These are phyloP conservation scores for Colistium nudipinnis DNA, from an alignment of 2,113 vertebrate species.

Conservation along the genomic window DNA sequence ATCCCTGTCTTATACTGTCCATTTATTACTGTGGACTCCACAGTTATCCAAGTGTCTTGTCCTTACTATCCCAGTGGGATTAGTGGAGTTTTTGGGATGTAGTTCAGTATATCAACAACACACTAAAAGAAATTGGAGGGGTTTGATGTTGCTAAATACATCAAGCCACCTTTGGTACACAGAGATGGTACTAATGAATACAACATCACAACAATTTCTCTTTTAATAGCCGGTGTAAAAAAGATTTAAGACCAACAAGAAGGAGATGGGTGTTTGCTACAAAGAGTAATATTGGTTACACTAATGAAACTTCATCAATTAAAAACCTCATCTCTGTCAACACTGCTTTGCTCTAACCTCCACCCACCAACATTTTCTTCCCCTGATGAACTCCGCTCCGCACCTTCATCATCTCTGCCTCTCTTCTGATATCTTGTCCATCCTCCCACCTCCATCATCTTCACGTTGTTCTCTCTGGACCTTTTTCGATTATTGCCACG, in stretches of 20 bases:
- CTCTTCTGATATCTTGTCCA: slow-evolving; percentile 5
- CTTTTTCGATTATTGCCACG: slow-evolving; percentile 41
- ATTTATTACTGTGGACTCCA: slow-evolving; percentile 3
- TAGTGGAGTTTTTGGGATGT: neutral
- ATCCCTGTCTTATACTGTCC: slow-evolving; percentile 8
- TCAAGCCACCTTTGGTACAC: neutral
- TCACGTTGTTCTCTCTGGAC: slow-evolving; percentile 41
- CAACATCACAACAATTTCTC: neutral
- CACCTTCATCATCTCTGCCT: slow-evolving; percentile 31
- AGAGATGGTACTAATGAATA: neutral
- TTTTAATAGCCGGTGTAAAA: neutral
- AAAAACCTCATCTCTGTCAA: slow-evolving; percentile 13
- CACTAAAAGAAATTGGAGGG: neutral
- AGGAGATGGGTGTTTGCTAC: slow-evolving; percentile 4
- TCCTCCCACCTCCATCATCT: slow-evolving; percentile 36
- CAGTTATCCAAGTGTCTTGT: slow-evolving; percentile 11
- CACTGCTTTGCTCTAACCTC: neutral
- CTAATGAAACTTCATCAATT: slow-evolving; percentile 24
- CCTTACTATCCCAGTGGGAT: slow-evolving; percentile 11
- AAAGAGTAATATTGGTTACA: neutral
- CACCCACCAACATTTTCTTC: slow-evolving; percentile 9
- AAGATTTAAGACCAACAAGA: neutral
- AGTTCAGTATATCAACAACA: neutral
- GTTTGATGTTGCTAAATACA: neutral
- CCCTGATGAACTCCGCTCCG: slow-evolving; percentile 27